A percentile compares a stretch with the other conserved stretches of the same genome.
These are phyloP conservation scores for Spinibarbus caldwelli DNA, from an alignment of 2,797 vertebrate species.

Conservation along the genomic window DNA sequence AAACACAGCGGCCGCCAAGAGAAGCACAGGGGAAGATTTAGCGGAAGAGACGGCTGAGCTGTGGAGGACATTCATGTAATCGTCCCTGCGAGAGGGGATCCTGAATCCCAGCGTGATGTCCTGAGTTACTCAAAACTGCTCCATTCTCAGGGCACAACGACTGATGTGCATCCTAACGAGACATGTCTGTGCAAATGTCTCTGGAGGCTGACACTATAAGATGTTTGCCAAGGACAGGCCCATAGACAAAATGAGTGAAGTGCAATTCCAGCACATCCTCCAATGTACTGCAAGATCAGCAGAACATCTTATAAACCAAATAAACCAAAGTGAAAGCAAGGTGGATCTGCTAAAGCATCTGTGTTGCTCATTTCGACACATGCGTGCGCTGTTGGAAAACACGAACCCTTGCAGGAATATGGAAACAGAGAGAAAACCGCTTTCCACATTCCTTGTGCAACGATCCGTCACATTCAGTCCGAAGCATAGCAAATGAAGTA, in stretches of 20 bases:
- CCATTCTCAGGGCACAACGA: not conserved
- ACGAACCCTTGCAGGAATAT: not conserved
- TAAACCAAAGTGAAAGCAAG: not conserved
- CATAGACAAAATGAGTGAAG: not conserved
- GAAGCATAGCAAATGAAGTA: not conserved
- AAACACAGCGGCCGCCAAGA: not conserved
- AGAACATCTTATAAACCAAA: not conserved
- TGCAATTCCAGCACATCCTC: conserved; percentile 11
- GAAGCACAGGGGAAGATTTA: conserved; percentile 3
- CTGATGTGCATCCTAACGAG: not conserved
- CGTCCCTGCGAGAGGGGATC: not conserved
- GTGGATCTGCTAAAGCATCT: not conserved
- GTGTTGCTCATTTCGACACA: not conserved
- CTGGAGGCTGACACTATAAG: not conserved
- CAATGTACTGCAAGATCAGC: not conserved
- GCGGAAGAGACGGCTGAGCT: conserved; percentile 32
- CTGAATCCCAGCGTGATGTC: conserved; percentile 10
- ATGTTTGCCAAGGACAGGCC: not conserved
- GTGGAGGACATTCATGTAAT: conserved; percentile 7
- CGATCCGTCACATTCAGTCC: not conserved
- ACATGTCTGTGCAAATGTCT: conserved; percentile 1
- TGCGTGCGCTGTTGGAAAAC: not conserved
- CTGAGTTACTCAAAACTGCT: not conserved
- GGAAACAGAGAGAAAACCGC: not conserved
- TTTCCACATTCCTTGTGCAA: not conserved